A percentile compares a stretch with the other conserved stretches of the same genome.
phyloP scores from a whole-genome alignment of 1,140 invertebrate genomes.

The Thrips palmi region DNA sequence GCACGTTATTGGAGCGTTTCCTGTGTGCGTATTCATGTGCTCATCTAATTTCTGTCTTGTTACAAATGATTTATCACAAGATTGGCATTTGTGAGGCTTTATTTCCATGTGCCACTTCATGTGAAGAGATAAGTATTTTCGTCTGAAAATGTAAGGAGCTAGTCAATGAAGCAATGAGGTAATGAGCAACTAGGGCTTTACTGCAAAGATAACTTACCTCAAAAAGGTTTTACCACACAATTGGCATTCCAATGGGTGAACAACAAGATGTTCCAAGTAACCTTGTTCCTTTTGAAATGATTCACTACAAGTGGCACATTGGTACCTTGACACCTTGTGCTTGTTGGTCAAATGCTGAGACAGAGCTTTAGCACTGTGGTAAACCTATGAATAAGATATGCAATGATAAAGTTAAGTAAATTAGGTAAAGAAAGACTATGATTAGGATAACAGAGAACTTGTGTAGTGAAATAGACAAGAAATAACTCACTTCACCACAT shows the following conservation, averaged over 20 bases:
- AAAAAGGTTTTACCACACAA: slow-evolving; percentile 63
- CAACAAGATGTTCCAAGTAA: slow-evolving; percentile 19
- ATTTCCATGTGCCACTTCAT: slow-evolving; percentile 59
- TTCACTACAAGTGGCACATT: slow-evolving; percentile 17
- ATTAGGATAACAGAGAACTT: too few species aligned
- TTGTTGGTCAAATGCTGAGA: too few species aligned
- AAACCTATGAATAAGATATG: too few species aligned
- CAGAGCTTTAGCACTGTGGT: too few species aligned
- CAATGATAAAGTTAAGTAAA: too few species aligned
- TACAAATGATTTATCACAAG: slow-evolving; percentile 65
- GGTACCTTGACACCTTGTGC: not conserved
- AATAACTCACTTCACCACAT: too few species aligned
- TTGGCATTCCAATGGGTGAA: slow-evolving; percentile 59
- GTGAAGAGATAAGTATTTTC: slow-evolving; percentile 43
- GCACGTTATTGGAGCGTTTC: slow-evolving; percentile 62
- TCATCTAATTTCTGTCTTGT: slow-evolving; percentile 58
- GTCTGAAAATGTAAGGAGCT: slow-evolving; percentile 27
- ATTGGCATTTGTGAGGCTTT: slow-evolving; percentile 50
- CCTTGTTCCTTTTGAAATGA: slow-evolving; percentile 15
- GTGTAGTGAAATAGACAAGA: too few species aligned
- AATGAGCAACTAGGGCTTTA: too few species aligned
- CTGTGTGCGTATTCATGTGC: slow-evolving; percentile 64
- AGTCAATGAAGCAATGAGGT: too few species aligned
- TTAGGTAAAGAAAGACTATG: too few species aligned
- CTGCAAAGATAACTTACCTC: too few species aligned